Evolutionary conservation across 2,797 vertebrate species (phyloP).

Genomic region (Gymnoscopelus braueri): DNA sequence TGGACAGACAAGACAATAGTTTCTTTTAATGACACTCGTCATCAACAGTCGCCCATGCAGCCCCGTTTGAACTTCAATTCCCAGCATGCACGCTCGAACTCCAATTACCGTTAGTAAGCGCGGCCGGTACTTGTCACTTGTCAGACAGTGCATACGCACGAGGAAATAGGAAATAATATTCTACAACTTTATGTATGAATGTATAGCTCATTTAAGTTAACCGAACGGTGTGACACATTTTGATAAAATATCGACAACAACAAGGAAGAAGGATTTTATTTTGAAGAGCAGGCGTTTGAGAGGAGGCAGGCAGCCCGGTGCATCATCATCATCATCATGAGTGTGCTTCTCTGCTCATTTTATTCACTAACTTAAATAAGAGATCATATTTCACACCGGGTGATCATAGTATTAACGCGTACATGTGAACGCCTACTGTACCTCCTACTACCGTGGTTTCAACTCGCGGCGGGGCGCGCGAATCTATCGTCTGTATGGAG

Average conservation of each 20-base stretch:
- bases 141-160: no score
- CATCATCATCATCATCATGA: slow-evolving; percentile 38
- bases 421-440: no score
- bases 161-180: not conserved
- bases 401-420: no score
- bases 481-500: not conserved
- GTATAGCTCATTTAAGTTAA: not conserved
- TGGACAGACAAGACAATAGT: slow-evolving; percentile 28
- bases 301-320: no score
- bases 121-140: slow-evolving; percentile 72
- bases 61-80: slow-evolving; percentile 31
- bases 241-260: not conserved
- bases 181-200: not conserved
- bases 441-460: no score
- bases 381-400: no score
- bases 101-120: slow-evolving; percentile 73
- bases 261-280: not conserved
- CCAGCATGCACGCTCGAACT: slow-evolving; percentile 73
- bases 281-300: not conserved
- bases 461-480: no score
- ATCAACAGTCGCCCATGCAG: not conserved
- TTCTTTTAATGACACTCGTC: slow-evolving; percentile 67
- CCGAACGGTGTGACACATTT: not conserved
- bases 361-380: no score
- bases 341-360: slow-evolving; percentile 8